Evolutionary conservation across 2,113 vertebrate species (phyloP).

Genomic region (Polypterus bichir): DNA sequence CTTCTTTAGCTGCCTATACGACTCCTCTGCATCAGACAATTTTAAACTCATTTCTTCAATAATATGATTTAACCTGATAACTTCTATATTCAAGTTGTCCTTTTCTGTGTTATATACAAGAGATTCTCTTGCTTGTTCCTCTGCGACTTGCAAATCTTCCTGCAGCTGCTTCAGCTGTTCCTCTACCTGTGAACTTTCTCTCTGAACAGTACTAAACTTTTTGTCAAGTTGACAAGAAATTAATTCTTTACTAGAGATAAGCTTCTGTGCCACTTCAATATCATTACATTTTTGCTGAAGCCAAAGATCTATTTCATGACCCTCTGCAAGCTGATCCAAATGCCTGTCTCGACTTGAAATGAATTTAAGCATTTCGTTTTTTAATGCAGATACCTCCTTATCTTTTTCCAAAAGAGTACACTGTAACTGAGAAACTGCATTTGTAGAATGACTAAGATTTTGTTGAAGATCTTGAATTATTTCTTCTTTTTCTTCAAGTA

Average conservation of each 20-base stretch:
- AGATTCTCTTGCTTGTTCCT: conserved; percentile 40
- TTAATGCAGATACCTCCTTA: conserved; percentile 25
- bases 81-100: conserved; percentile 46
- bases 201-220: conserved; percentile 32
- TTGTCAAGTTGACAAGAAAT: conserved; percentile 41
- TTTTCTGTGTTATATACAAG: conserved; percentile 51
- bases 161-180: conserved; percentile 37
- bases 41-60: conserved; percentile 42
- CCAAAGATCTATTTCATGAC: background rate
- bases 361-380: conserved; percentile 2
- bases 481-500: conserved; percentile 24
- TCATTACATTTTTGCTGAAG: background rate
- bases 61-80: conserved; percentile 26
- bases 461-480: conserved; percentile 22
- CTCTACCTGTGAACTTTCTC: conserved; percentile 37
- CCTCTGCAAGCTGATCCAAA: background rate
- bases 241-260: conserved; percentile 13
- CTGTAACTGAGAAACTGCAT: conserved; percentile 23
- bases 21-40: conserved; percentile 31
- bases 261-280: conserved; percentile 7
- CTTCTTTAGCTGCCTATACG: conserved; percentile 6
- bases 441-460: conserved; percentile 17
- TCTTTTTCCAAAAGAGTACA: conserved; percentile 25
- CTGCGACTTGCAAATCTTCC: conserved; percentile 33
- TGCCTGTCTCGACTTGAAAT: background rate